These are phyloP conservation scores for Meloidogyne hapla DNA, from an alignment of 1,140 invertebrate species.

Conservation along the genomic window DNA sequence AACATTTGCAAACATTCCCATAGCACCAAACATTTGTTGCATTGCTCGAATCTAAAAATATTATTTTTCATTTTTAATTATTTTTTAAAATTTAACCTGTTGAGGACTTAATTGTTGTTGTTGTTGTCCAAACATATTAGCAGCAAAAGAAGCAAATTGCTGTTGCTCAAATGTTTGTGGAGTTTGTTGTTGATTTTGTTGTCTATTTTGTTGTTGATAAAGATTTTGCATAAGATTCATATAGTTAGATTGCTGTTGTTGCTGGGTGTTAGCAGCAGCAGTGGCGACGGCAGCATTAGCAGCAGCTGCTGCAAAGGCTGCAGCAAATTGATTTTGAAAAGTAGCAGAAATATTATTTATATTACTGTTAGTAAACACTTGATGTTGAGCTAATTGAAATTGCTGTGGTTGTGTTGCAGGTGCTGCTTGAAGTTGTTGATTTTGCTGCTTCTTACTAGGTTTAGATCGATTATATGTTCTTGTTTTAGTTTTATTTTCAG, in stretches of 20 bases:
- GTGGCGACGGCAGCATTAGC: not conserved
- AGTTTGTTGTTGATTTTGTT: not conserved
- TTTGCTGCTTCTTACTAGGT: no score
- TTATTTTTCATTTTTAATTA: not conserved
- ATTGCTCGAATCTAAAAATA: not conserved
- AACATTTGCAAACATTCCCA: not conserved
- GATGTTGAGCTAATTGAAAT: no score
- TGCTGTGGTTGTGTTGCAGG: no score
- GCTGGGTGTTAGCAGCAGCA: not conserved
- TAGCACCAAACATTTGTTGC: not conserved
- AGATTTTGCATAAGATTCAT: not conserved
- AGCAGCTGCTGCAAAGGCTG: no score
- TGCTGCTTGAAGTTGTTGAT: no score
- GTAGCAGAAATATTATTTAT: no score
- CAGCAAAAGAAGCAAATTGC: not conserved
- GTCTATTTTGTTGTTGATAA: not conserved
- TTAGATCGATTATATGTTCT: no score
- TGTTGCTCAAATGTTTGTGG: not conserved
- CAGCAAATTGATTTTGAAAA: no score
- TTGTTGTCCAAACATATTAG: not conserved
- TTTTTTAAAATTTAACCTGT: not conserved
- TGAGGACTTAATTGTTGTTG: not conserved
- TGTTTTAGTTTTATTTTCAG: no score
- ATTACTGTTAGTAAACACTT: no score
- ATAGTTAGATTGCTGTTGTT: not conserved